Base-by-base conservation (phyloP, 2,797 vertebrate species). In the Petrocephalus sullivani region DNA sequence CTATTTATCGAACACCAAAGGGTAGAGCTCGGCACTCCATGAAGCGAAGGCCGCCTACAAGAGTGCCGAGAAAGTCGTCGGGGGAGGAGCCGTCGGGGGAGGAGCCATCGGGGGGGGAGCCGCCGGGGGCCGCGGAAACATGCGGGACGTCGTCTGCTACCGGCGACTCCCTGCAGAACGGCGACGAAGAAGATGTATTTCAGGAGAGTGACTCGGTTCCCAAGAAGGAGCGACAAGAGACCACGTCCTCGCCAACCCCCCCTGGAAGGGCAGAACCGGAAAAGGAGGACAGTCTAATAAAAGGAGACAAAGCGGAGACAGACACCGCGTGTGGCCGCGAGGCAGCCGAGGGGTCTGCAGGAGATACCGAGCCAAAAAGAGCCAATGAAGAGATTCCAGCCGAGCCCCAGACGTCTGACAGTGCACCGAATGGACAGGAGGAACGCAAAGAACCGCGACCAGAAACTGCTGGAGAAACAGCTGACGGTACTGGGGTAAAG, bases 1-100 rank as follows among this genome's bases (percentile, higher is more conserved):
- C 60, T 54, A 10, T 54, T 10, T 87, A 33, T 75, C n/a, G 41
- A 83, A 83, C 23, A 54, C 21, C 41, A 5, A 92, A 96, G 95
- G 83, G 91, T 1, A 92, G 95, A 93, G 93, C 93, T 51, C 93
- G 95, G 57, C 93, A 89, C 89, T 96, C 96, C 85, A 91, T 95
- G 19, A 91, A 92, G 41, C 93, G 95, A 5, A 94, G 96, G 0
- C 96, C 95, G 0, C 96, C 95, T 0, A 95, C 95, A 16, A 94
- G 95, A 2, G 91, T 91, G 67, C 90, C 93, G 92, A 94, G 93
- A 90, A 94, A 89, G 87, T 93, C 94, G 61, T 94, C 92, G 0
- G 92, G 89, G 33, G 95, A 95, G 0, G 94, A 94, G 0, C 57
- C 41, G 0, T 33, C 64, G 0, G 61, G 14, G 33, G 8, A 41